Percentiles rank a stretch among this genome's conserved stretches.
phyloP scores from a whole-genome alignment of 2,797 vertebrate genomes.

The Phaenicophaeus curvirostris region DNA sequence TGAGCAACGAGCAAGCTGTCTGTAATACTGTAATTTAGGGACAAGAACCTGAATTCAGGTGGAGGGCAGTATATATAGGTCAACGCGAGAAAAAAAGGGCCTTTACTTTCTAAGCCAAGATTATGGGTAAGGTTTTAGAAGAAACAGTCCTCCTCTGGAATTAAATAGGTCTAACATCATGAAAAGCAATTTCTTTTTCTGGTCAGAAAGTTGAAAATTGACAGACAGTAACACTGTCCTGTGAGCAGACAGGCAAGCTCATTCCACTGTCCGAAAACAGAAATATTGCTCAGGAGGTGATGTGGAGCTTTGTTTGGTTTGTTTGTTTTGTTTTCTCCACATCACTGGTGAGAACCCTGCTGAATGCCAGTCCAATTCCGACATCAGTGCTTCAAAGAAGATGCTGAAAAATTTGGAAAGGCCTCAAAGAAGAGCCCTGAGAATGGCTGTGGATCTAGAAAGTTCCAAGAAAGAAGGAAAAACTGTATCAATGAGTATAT shows the following conservation, averaged over 20 bases:
- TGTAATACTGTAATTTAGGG: background rate
- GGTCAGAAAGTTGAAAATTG: background rate
- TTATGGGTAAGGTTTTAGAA: background rate
- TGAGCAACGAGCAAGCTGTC: background rate
- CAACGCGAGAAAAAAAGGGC: background rate
- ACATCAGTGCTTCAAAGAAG: background rate
- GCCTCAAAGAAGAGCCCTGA: background rate
- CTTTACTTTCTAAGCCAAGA: background rate
- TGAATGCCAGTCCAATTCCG: background rate
- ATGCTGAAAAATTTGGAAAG: background rate
- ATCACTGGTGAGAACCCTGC: background rate
- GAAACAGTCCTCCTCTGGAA: background rate
- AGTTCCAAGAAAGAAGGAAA: background rate
- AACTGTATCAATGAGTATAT: background rate
- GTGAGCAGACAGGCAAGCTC: background rate
- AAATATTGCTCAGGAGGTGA: background rate
- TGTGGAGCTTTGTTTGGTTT: rapidly evolving
- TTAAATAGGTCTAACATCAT: background rate
- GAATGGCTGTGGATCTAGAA: background rate
- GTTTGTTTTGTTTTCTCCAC: background rate
- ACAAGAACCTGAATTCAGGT: background rate
- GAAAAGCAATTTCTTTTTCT: background rate
- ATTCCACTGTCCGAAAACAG: background rate
- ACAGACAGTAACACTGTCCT: background rate
- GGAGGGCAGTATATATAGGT: background rate